These are phyloP conservation scores for Hirudinaria manillensis DNA, from an alignment of 2,888 invertebrate species.

Conservation along the genomic window DNA sequence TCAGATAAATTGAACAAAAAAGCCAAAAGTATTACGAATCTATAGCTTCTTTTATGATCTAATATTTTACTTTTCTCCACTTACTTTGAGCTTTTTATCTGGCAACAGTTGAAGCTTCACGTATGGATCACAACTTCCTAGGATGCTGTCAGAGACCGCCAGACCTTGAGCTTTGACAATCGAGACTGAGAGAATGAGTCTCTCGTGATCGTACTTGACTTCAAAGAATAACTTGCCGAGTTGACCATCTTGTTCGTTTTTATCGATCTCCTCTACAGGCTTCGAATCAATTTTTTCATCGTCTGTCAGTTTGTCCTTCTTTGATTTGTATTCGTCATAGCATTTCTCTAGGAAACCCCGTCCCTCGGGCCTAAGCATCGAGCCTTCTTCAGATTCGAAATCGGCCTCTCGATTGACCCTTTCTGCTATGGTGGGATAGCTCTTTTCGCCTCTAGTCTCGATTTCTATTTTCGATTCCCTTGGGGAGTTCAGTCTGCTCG, in stretches of 20 bases:
- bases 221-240: slow-evolving; percentile 84
- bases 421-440: slow-evolving; percentile 1
- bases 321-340: slow-evolving; percentile 22
- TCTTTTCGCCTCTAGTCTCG: slow-evolving; percentile 5
- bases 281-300: slow-evolving; percentile 25
- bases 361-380: neutral
- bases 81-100: slow-evolving; percentile 82
- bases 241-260: slow-evolving; percentile 54
- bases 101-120: slow-evolving; percentile 93
- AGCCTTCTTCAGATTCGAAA: neutral
- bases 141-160: slow-evolving; percentile 72
- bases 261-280: slow-evolving; percentile 52
- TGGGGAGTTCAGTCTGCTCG: neutral
- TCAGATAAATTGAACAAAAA: too few species aligned
- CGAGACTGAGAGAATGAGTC: slow-evolving; percentile 82
- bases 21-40: too few species aligned
- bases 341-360: slow-evolving; percentile 17
- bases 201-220: slow-evolving; percentile 79
- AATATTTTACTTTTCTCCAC: too few species aligned
- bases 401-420: neutral
- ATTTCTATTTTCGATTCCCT: slow-evolving; percentile 3
- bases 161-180: slow-evolving; percentile 82
- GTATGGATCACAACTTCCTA: slow-evolving; percentile 86
- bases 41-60: neutral
- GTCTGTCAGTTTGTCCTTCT: slow-evolving; percentile 18